A percentile compares a stretch with the other conserved stretches of the same genome.
Evolutionary conservation across 2,888 invertebrate genomes (phyloP).

Genomic region (Ptychoptera contaminata): DNA sequence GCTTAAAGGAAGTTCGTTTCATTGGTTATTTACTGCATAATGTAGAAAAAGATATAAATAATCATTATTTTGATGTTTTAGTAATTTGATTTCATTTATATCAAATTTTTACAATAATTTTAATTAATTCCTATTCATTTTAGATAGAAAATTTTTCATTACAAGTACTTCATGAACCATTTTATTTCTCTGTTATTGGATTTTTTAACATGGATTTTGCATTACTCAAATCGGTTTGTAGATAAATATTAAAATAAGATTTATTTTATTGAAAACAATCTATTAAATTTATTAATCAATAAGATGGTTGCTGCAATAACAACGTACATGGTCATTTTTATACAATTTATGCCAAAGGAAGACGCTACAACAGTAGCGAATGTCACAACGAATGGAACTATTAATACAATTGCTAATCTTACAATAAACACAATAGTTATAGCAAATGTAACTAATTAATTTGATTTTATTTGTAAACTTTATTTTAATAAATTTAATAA

Average conservation of each 20-base stretch:
- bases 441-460: too few species aligned
- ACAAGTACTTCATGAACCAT: conserved; percentile 11
- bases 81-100: neutral
- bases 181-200: conserved; percentile 11
- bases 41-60: conserved; percentile 4
- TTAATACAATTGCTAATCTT: neutral
- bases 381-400: neutral
- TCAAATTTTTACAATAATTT: too few species aligned
- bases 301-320: conserved; percentile 13
- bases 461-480: neutral
- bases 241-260: too few species aligned
- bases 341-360: conserved; percentile 12
- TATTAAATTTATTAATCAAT: neutral
- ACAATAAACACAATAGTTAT: neutral
- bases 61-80: neutral
- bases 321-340: conserved; percentile 14
- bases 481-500: neutral
- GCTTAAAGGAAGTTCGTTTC: conserved; percentile 1
- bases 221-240: conserved; percentile 9
- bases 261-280: too few species aligned
- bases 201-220: conserved; percentile 13
- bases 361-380: neutral
- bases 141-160: conserved; percentile 12
- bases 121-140: too few species aligned
- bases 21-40: conserved; percentile 5